Base-by-base conservation (phyloP, 2,888 invertebrate genomes). In the Apeira syringaria region DNA sequence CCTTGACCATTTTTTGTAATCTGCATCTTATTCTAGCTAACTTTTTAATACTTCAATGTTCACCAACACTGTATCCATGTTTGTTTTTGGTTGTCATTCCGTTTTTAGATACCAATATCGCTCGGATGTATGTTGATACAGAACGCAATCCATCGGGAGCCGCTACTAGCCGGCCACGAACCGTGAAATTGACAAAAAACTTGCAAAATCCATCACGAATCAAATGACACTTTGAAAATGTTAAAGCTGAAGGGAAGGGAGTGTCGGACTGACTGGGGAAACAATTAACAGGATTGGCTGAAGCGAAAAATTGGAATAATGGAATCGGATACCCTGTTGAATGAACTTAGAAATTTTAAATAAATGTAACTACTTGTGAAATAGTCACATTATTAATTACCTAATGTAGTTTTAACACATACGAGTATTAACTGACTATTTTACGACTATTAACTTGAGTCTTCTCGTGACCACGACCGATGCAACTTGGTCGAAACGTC, bases 151-250 rank as follows among this genome's bases (percentile, higher is more conserved):
- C 79, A 77, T 71, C 54, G 74, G 75, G 74, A 70, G 63, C 72
- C 56, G 69, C 73, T 72, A 68, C n/a, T n/a, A n/a, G n/a, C n/a
- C n/a, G n/a, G 62, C 72, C 47, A 64, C 64, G 70, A 68, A 77
- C 75, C 86, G 83, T 85, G 86, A 86, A 86, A 86, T 86, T 84
- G 84, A 68, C 80, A 84, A 85, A 85, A 84, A 85, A 77, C 76
- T 78, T 78, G 63, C 72, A 72, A 77, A 83, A 83, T 80, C 83
- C 85, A 86, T 86, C 86, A 84, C 86, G 80, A 83, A 78, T 83
- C 85, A 85, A 86, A 86, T 83, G 85, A 85, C 86, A 85, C 83
- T 85, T 83, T 81, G 76, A 78, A 85, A 85, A 81, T 85, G 86
- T 81, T n/a, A 82, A 82, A 85, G 78, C 80, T 77, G 17, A 79